Evolutionary conservation across 2,888 invertebrate species (phyloP), one percentile per base, ranked within the genome.

Genomic region (Mellilla xanthometata): DNA sequence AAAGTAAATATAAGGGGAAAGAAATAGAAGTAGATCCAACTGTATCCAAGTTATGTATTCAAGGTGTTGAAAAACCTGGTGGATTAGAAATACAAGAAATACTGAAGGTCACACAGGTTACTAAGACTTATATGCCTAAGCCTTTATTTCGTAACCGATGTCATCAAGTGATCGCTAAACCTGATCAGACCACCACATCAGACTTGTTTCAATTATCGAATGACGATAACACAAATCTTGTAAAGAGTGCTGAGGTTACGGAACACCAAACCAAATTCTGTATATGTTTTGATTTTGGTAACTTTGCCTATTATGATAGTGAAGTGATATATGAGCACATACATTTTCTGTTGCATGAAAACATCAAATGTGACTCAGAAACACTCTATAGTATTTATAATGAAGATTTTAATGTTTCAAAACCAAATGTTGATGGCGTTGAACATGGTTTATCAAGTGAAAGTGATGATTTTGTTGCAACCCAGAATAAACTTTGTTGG

Each of bases 1-100:
- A 39, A 8, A 34, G 48, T 31, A 48, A 9, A 19, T 26, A 30
- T 8, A 24, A 41, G 38, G 40, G 52, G 29, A 34, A 46, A 39
- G 47, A 32, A 34, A 31, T 50, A 5, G 52, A 56, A 38, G 30
- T 36, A 7, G 60, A 53, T 40, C 54, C 48, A 15, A 61, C 51
- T 19, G 68, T 69, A 52, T 74, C 78, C 2, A 83, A 83, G 61
- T 60, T 76, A 47, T 72, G 64, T 56, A 71, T 75, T 44, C 80
- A 82, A 61, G 82, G 81, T 27, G 80, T 81, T 7, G 84, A 84
- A 66, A 81, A 81, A 54, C 84, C 85, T 41, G 86, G 83, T 67
- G 83, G 84, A 31, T 48, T 35, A 7, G 34, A 10, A n/a, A 30
- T 22, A 24, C 12, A 12, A 24, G 15, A 43, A 44, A 27, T 29